These are phyloP conservation scores for Esox niger DNA, from an alignment of 2,113 vertebrate genomes.

Conservation along the genomic window DNA sequence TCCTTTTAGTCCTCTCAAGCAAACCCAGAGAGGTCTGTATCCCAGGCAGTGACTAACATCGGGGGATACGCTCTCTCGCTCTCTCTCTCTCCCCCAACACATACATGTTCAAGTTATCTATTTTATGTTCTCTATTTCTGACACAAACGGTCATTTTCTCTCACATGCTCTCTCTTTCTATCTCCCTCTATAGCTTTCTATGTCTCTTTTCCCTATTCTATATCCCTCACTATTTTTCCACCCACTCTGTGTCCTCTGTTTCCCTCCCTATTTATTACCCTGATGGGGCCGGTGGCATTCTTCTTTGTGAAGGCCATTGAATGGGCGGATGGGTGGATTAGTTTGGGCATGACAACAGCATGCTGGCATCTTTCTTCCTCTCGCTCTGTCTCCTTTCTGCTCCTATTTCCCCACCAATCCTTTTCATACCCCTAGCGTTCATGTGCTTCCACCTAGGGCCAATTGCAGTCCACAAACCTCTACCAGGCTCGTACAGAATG, in stretches of 20 bases:
- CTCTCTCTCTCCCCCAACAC: neutral
- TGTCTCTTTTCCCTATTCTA: neutral
- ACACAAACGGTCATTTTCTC: neutral
- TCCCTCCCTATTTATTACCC: conserved; percentile 3
- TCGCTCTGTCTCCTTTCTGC: conserved; percentile 23
- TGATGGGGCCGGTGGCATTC: conserved; percentile 15
- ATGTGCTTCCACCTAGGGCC: conserved; percentile 39
- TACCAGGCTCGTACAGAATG: conserved; percentile 35
- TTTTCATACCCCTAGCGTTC: conserved; percentile 27
- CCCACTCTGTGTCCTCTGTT: conserved; percentile 1
- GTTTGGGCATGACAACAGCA: conserved; percentile 60
- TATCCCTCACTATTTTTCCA: neutral
- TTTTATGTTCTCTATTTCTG: neutral
- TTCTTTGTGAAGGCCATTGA: conserved; percentile 26
- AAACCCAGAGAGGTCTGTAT: neutral
- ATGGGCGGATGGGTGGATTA: conserved; percentile 54
- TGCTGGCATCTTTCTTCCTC: conserved; percentile 59
- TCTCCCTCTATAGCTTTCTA: neutral
- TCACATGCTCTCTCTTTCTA: neutral
- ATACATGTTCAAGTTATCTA: conserved; percentile 1
- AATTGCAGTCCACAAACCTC: conserved; percentile 15
- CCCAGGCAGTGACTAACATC: conserved; percentile 2
- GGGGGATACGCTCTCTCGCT: conserved; percentile 1
- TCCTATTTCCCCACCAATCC: conserved; percentile 31
- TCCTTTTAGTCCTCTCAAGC: neutral